phyloP scores from a whole-genome alignment of 2,888 invertebrate species.

The Polylopha cassiicola region DNA sequence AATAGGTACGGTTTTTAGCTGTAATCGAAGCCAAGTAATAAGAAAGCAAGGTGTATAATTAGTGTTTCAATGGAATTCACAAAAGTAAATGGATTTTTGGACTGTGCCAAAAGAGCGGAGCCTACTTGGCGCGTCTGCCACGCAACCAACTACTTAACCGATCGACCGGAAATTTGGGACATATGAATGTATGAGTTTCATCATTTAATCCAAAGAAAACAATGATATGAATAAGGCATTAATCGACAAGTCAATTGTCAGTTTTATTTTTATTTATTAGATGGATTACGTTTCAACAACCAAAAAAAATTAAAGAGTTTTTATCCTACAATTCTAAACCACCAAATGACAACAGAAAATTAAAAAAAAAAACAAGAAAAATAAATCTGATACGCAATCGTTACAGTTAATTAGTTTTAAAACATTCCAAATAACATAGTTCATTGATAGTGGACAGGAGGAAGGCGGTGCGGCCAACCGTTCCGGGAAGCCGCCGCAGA shows the following conservation, averaged over 20 bases:
- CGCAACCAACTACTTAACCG: constrained; percentile 10
- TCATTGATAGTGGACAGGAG: constrained; percentile 57
- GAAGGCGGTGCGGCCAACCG: constrained; percentile 59
- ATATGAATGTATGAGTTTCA: constrained; percentile 5
- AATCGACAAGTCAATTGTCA: too few species aligned
- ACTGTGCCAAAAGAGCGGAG: constrained; percentile 3
- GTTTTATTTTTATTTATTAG: too few species aligned
- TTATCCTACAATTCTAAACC: background rate
- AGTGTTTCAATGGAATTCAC: constrained; percentile 5
- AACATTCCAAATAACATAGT: constrained; percentile 27
- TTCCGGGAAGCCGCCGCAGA: constrained; percentile 71
- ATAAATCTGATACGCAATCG: background rate
- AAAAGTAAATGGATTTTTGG: constrained; percentile 4
- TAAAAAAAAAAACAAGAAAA: background rate
- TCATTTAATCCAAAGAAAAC: too few species aligned
- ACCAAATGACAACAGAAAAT: background rate
- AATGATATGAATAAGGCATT: too few species aligned
- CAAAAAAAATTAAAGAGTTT: too few species aligned
- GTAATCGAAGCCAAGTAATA: too few species aligned
- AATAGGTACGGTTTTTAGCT: too few species aligned
- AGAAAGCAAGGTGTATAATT: constrained; percentile 1
- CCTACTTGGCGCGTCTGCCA: constrained; percentile 5
- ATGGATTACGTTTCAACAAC: too few species aligned
- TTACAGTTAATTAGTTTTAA: background rate
- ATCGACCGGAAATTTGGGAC: constrained; percentile 6